Evolutionary conservation across 1,140 invertebrate species (phyloP).

Genomic region (Adelges cooleyi): DNA sequence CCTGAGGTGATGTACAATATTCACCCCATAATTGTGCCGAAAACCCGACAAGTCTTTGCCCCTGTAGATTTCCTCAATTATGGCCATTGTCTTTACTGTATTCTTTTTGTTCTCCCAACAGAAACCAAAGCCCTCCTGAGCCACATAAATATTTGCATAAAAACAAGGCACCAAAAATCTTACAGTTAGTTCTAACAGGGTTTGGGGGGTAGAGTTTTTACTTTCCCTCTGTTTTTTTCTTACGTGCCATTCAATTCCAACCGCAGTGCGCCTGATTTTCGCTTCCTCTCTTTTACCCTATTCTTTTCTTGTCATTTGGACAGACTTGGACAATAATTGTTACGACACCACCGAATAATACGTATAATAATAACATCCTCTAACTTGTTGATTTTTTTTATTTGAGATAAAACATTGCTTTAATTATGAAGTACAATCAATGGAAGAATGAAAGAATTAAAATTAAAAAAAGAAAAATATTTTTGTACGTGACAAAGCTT

Average conservation of each 20-base stretch:
- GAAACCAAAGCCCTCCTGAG: neutral
- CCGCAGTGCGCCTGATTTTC: constrained; percentile 17
- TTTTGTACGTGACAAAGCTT: too few relatives aligned
- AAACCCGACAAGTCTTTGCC: constrained; percentile 12
- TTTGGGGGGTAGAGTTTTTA: neutral
- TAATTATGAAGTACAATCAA: too few relatives aligned
- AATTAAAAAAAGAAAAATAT: too few relatives aligned
- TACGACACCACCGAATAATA: constrained; percentile 1
- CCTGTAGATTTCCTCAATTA: constrained; percentile 22
- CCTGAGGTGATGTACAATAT: constrained; percentile 4
- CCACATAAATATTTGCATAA: constrained; percentile 24
- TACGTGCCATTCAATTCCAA: constrained; percentile 12
- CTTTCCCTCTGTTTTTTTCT: neutral
- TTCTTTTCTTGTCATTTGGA: constrained; percentile 5
- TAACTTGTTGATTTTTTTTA: constrained; percentile 8
- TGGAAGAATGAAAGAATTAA: too few relatives aligned
- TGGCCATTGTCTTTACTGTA: constrained; percentile 11
- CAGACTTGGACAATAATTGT: constrained; percentile 18
- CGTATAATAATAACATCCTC: neutral
- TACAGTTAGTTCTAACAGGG: neutral
- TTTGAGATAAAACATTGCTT: neutral
- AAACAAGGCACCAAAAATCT: constrained; percentile 24
- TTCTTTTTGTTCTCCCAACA: neutral
- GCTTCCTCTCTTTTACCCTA: constrained; percentile 1
- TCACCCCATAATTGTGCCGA: constrained; percentile 14